Evolutionary conservation across 1,140 invertebrate genomes (phyloP), one percentile per base, ranked within the genome.

Genomic region (Aphelinus atriplicis): DNA sequence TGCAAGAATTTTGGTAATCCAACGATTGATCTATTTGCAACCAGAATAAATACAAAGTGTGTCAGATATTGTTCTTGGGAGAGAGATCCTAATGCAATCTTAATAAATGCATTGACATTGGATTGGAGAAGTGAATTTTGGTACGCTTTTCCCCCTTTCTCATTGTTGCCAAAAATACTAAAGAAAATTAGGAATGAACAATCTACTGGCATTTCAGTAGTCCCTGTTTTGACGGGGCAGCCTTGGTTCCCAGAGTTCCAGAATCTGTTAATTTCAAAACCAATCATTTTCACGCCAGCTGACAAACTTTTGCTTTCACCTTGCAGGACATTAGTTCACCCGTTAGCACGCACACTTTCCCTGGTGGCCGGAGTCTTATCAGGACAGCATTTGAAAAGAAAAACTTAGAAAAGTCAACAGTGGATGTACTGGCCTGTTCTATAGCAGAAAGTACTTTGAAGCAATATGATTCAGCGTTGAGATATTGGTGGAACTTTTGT

Each of bases 171-270:
- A 7, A 75, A 74, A 48, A 68, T 70, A 6, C 56, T 80, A n/a
- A 73, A 51, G n/a, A 77, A 81, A 71, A 78, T 81, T 60, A 77
- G 79, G 65, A 43, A 10, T 26, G 80, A 83, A 50, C n/a, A 76
- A n/a, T 78, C 80, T 10, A 61, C 42, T 50, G 81, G 78, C 6
- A 79, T 82, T 42, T 7, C 80, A n/a, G 72, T 83, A 9, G 80
- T 83, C 72, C 83, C 82, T 84, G 81, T 85, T 45, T 84, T 80
- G 75, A 71, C 78, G 7, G 77, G 70, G 7, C 81, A 81, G 71
- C 77, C 80, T 3, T 81, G 80, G 81, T 83, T 78, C 65, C 78
- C 80, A 3, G 9, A 79, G 9, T 78, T 64, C 9, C 5, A 48
- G 57, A 7, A 45, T 5, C 57, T 78, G 7, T 3, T 68, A 3